Evolutionary conservation across 2,113 vertebrate genomes (phyloP), one percentile per base, ranked within the genome.

Genomic region (Nesospiza acunhae): DNA sequence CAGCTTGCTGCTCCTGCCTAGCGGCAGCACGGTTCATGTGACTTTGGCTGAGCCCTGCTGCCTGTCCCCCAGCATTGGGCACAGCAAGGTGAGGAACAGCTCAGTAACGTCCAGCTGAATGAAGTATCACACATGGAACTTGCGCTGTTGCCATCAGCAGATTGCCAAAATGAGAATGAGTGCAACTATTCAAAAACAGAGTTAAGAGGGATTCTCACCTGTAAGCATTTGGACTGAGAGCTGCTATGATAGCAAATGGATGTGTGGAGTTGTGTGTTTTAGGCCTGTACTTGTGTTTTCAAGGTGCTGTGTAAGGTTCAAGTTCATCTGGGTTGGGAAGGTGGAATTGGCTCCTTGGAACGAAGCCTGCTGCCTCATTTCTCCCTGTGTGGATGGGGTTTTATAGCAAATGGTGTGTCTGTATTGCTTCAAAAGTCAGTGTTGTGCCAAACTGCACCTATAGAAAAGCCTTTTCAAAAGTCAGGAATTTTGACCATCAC

Each of bases 221-320:
- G 10, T 42, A 44, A 86, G 16, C 0, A 0, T 59, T 64, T 52
- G n/a, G 42, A 39, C 76, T 87, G 70, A 53, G 35, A 44, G 63
- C 41, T 44, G 50, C 13, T n/a, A 4, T 26, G 35, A 35, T 3
- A 2, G 49, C 58, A 87, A 64, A 33, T 24, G 31, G 60, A 58
- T 2, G 2, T 16, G 27, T 46, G 62, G 22, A 75, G 10, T n/a
- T 2, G 0, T 15, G n/a, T 59, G n/a, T 7, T 69, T 79, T n/a
- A 77, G 59, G 56, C 35, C 55, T 77, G 33, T 60, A 3, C 10
- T 59, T 5, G 11, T 35, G 3, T 59, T 62, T 69, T 82, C 17
- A 37, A 15, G 37, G 39, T 55, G 7, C 30, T 28, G 3, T 33
- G 7, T 68, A n/a, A 55, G 37, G 5, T 5, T 50, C 37, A 60